A percentile compares a stretch with the other conserved stretches of the same genome.
Evolutionary conservation across 2,797 vertebrate genomes (phyloP).

Genomic region (Varecia variegata): DNA sequence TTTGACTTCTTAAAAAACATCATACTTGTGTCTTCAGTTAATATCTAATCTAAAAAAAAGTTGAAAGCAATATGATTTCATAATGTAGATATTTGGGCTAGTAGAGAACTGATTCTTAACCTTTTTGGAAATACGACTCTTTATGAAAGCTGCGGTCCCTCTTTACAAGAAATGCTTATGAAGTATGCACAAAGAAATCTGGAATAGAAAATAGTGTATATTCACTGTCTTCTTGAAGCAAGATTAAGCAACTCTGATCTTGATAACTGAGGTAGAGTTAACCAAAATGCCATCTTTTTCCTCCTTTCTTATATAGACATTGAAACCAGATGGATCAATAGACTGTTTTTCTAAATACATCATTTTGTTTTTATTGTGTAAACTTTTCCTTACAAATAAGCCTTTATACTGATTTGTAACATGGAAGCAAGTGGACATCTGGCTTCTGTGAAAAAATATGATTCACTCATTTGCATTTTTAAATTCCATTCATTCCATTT

Average conservation of each 20-base stretch:
- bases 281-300: constrained; percentile 6
- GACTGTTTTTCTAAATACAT: constrained; percentile 71
- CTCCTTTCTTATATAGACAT: constrained; percentile 49
- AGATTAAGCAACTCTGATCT: not conserved
- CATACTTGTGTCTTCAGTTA: not conserved
- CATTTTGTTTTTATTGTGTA: constrained; percentile 73
- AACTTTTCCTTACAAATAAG: constrained; percentile 73
- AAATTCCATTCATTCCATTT: constrained; percentile 79
- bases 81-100: not conserved
- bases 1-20: not conserved
- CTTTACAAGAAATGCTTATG: not conserved
- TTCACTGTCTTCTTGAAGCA: not conserved
- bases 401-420: constrained; percentile 73
- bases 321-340: constrained; percentile 72
- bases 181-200: not conserved
- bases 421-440: constrained; percentile 75
- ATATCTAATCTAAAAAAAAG: not conserved
- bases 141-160: not conserved
- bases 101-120: not conserved
- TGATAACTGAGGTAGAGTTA: constrained; percentile 4
- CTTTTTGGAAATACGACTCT: not conserved
- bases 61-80: not conserved
- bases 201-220: not conserved
- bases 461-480: constrained; percentile 77
- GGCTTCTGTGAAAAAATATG: constrained; percentile 74